These are phyloP conservation scores for Columbina picui DNA, from an alignment of 2,113 vertebrate species.

Conservation along the genomic window DNA sequence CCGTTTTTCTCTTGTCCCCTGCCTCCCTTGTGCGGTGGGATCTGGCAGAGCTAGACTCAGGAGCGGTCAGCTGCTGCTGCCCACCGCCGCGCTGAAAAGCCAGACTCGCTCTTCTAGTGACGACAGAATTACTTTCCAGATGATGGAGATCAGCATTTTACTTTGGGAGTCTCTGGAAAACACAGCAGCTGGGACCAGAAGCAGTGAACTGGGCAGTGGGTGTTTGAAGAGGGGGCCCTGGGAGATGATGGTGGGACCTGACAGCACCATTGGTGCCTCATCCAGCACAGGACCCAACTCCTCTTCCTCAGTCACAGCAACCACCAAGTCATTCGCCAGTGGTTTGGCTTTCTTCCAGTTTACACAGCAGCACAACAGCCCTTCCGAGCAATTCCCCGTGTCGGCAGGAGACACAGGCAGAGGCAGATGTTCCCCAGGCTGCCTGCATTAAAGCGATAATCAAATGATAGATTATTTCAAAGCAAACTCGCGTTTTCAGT, in stretches of 20 bases:
- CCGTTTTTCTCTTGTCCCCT: neutral
- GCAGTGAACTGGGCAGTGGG: neutral
- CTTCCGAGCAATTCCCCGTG: neutral
- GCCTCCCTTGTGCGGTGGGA: neutral
- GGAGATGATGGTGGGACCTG: neutral
- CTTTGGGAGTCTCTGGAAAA: neutral
- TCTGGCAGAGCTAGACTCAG: neutral
- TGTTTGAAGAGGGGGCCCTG: neutral
- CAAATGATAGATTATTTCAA: conserved; percentile 51
- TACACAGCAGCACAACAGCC: neutral
- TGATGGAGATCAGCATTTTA: neutral
- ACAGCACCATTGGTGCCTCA: neutral
- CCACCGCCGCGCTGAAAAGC: neutral
- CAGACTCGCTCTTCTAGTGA: neutral
- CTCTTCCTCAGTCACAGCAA: neutral
- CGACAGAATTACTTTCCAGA: neutral
- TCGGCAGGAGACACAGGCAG: neutral
- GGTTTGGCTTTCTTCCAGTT: neutral
- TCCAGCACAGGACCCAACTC: neutral
- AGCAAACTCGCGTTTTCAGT: conserved; percentile 31
- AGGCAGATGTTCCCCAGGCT: conserved; percentile 44
- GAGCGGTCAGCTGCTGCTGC: neutral
- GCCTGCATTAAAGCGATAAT: conserved; percentile 32
- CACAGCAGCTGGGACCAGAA: neutral
- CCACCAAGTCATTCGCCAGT: neutral